Evolutionary conservation across 2,113 vertebrate species (phyloP).

Genomic region (Lycocorax pyrrhopterus): DNA sequence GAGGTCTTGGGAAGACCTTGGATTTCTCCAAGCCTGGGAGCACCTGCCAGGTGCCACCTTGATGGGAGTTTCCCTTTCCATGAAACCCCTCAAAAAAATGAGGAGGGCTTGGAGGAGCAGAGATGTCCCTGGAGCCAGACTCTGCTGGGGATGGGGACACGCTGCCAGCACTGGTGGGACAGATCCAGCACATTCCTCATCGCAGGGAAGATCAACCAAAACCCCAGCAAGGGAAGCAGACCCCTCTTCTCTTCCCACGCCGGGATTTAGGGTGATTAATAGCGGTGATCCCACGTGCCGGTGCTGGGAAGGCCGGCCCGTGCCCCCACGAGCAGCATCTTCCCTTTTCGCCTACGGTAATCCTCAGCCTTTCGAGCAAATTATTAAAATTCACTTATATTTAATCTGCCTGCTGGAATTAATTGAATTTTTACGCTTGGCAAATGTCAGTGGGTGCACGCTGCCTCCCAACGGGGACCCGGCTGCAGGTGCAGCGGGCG

Average conservation of each 20-base stretch:
- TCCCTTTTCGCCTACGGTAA: constrained; percentile 71
- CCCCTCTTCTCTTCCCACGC: neutral
- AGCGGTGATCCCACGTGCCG: neutral
- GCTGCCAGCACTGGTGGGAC: neutral
- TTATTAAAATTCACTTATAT: constrained; percentile 89
- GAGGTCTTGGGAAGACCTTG: neutral
- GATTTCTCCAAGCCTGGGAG: neutral
- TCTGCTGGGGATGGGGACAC: rapidly evolving
- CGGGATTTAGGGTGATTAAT: neutral
- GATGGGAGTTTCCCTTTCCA: neutral
- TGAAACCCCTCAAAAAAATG: rapidly evolving
- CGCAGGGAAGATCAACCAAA: neutral
- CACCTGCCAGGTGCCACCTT: neutral
- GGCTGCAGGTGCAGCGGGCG: neutral
- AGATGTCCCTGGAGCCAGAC: rapidly evolving
- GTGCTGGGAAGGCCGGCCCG: constrained; percentile 19
- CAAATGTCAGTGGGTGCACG: constrained; percentile 80
- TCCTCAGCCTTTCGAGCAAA: constrained; percentile 79
- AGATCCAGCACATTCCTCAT: rapidly evolving
- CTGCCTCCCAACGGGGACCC: constrained; percentile 53
- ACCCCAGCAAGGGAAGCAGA: neutral
- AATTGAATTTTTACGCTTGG: constrained; percentile 88
- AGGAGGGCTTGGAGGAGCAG: neutral
- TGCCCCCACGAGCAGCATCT: neutral
- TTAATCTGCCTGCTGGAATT: constrained; percentile 89